Evolutionary conservation across 2,888 invertebrate genomes (phyloP).

Genomic region (Gortyna flavago): DNA sequence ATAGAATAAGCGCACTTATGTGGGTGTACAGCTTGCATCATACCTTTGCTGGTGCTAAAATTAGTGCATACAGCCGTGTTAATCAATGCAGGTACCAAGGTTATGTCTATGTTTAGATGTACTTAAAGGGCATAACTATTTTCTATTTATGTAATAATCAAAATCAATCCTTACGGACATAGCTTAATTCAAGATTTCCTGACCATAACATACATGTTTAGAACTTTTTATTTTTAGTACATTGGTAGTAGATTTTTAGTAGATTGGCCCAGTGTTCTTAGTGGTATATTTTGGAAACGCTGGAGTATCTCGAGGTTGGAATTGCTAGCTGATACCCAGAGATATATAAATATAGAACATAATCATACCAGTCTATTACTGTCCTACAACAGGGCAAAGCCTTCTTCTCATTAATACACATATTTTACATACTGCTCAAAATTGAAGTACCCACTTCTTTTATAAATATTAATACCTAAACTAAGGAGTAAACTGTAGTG

Average conservation of each 20-base stretch:
- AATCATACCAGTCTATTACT: neutral
- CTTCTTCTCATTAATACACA: no score
- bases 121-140: neutral
- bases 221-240: no score
- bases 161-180: no score
- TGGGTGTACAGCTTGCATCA: conserved; percentile 55
- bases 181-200: neutral
- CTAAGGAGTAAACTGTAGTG: neutral
- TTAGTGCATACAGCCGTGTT: conserved; percentile 39
- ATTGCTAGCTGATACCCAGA: no score
- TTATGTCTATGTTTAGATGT: neutral
- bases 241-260: no score
- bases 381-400: neutral
- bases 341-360: neutral
- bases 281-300: no score
- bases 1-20: conserved; percentile 41
- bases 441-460: neutral
- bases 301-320: no score
- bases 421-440: neutral
- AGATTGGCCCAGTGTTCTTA: no score
- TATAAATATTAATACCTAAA: no score
- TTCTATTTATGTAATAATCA: neutral
- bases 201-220: neutral
- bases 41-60: conserved; percentile 32
- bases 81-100: conserved; percentile 33